Percentiles rank a stretch among this genome's conserved stretches.
Evolutionary conservation across 2,797 vertebrate species (phyloP).

Genomic region (Halcyon leucocephala): DNA sequence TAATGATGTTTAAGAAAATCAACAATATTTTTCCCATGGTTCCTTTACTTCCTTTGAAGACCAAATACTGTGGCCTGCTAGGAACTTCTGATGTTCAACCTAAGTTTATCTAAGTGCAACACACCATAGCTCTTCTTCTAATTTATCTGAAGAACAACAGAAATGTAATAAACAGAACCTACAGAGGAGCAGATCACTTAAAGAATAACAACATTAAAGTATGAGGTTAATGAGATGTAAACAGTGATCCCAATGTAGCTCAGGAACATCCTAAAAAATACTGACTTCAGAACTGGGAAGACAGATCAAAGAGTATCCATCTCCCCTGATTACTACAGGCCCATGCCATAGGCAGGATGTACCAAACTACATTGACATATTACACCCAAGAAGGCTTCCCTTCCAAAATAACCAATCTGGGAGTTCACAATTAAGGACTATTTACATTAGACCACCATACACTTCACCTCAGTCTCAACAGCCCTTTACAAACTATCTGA

Average conservation of each 20-base stretch:
- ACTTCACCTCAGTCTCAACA: neutral
- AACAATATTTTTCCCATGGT: neutral
- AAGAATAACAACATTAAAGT: neutral
- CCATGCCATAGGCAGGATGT: neutral
- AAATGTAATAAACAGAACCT: neutral
- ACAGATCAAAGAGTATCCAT: neutral
- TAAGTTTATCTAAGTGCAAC: neutral
- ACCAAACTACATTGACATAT: neutral
- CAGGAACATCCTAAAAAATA: neutral
- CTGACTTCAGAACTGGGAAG: neutral
- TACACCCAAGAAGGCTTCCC: too few relatives aligned
- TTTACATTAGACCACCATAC: neutral
- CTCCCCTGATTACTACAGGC: neutral
- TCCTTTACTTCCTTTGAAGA: neutral
- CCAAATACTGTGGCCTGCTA: neutral
- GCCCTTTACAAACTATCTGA: neutral
- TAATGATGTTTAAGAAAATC: neutral
- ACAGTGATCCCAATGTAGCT: rapidly evolving
- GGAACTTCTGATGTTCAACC: neutral
- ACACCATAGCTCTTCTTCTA: neutral
- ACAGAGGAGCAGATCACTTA: neutral
- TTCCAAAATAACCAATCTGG: neutral
- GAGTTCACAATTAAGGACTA: neutral
- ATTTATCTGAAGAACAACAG: neutral
- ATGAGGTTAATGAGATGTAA: neutral